These are phyloP conservation scores for Atopsyche davidsoni DNA, from an alignment of 1,140 invertebrate species.

Conservation along the genomic window DNA sequence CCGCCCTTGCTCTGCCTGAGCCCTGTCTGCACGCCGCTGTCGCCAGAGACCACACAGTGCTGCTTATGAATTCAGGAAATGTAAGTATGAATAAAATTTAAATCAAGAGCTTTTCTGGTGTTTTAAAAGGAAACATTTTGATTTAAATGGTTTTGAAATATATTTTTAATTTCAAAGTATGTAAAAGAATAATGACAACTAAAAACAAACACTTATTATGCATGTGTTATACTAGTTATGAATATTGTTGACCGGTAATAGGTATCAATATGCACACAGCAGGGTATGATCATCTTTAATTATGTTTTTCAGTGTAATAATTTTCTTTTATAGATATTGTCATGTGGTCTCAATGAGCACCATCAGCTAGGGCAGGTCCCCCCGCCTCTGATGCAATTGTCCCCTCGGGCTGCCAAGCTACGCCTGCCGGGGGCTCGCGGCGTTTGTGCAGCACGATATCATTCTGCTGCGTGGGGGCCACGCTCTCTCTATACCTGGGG, in stretches of 20 bases:
- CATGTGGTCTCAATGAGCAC: constrained; percentile 57
- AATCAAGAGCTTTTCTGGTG: not conserved
- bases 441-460: constrained; percentile 55
- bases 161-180: too few relatives aligned
- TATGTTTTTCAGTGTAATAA: not conserved
- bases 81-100: constrained; percentile 30
- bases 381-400: constrained; percentile 41
- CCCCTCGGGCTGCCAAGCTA: constrained; percentile 43
- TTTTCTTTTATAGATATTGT: constrained; percentile 47
- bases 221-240: too few relatives aligned
- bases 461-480: constrained; percentile 61
- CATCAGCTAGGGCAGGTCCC: constrained; percentile 53
- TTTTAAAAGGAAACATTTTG: not conserved
- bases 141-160: too few relatives aligned
- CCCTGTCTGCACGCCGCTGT: constrained; percentile 41
- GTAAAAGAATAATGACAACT: too few relatives aligned
- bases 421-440: constrained; percentile 40
- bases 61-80: constrained; percentile 53
- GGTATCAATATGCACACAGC: too few relatives aligned
- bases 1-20: constrained; percentile 34
- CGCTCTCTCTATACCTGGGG: constrained; percentile 58
- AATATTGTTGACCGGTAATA: too few relatives aligned
- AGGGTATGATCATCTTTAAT: not conserved
- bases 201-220: too few relatives aligned
- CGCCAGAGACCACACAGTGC: constrained; percentile 59